Conservation (phyloP, 2,113 vertebrate species). For the Heterotilapia buettikoferi region DNA sequence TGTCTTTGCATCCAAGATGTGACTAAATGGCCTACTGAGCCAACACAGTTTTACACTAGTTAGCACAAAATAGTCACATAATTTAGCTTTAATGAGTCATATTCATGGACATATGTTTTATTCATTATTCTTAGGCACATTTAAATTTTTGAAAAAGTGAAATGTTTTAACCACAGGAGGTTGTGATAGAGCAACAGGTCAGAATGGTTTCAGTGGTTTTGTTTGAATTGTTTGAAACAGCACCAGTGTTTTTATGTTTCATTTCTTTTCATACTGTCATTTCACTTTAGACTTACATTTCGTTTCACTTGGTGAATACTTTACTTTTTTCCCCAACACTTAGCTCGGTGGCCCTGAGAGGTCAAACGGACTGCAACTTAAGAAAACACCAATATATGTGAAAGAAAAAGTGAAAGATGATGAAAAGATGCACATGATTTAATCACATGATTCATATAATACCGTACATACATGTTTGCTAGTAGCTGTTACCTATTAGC, state of each 20-base stretch:
- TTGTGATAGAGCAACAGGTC: not conserved
- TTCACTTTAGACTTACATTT: not conserved
- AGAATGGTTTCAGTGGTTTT: not conserved
- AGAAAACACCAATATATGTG: not conserved
- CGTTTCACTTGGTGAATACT: not conserved
- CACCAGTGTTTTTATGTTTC: not conserved
- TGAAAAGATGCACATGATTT: not conserved
- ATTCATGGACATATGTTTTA: not conserved
- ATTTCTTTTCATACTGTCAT: not conserved
- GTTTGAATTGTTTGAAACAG: not conserved
- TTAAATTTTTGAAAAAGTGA: not conserved
- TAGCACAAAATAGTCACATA: not conserved
- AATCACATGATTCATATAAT: not conserved
- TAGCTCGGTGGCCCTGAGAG: not conserved
- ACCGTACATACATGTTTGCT: not conserved
- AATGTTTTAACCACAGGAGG: not conserved
- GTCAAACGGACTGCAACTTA: not conserved
- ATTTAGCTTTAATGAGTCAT: not conserved
- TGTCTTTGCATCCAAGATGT: not conserved
- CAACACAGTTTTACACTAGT: not conserved
- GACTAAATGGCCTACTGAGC: not conserved
- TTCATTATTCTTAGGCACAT: not conserved
- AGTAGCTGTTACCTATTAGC: not conserved
- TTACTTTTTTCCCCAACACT: not conserved
- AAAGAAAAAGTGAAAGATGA: not conserved